Conservation (phyloP, 2,113 vertebrate genomes). For the Sinosuthora webbiana region DNA sequence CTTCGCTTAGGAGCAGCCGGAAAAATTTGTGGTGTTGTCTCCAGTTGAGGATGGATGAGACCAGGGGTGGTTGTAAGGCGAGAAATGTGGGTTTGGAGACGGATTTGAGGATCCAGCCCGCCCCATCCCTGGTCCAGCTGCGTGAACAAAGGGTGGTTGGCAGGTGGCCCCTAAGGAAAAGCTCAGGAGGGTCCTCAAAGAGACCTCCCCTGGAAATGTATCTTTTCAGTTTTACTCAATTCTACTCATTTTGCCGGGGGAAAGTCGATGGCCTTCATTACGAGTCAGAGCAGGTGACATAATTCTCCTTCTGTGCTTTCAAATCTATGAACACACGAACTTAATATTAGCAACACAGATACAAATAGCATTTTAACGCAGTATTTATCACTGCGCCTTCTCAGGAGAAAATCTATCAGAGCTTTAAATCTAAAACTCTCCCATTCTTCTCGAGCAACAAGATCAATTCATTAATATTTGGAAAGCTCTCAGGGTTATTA, state of each 20-base stretch:
- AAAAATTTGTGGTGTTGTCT: neutral
- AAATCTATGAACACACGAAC: constrained; percentile 20
- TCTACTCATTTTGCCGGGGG: rapidly evolving
- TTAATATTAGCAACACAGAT: constrained; percentile 57
- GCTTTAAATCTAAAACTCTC: constrained; percentile 55
- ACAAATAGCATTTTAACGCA: constrained; percentile 57
- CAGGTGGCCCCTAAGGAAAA: neutral
- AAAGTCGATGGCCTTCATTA: constrained; percentile 47
- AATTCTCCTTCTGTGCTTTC: constrained; percentile 47
- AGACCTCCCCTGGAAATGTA: neutral
- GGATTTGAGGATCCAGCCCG: neutral
- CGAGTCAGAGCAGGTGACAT: constrained; percentile 11
- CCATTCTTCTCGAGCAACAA: constrained; percentile 48
- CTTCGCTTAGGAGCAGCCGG: rapidly evolving
- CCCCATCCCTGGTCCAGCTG: neutral
- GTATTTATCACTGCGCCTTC: constrained; percentile 28
- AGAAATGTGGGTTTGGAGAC: neutral
- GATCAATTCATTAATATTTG: constrained; percentile 71
- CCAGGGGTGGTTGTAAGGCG: rapidly evolving
- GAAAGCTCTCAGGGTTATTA: constrained; percentile 45
- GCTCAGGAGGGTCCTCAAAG: neutral
- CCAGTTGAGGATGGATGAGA: neutral
- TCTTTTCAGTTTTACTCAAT: neutral
- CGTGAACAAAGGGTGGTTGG: neutral
- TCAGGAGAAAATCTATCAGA: constrained; percentile 56